Evolutionary conservation across 2,888 invertebrate genomes (phyloP), one percentile per base, ranked within the genome.

Genomic region (Rhagophthalmus giganteus): DNA sequence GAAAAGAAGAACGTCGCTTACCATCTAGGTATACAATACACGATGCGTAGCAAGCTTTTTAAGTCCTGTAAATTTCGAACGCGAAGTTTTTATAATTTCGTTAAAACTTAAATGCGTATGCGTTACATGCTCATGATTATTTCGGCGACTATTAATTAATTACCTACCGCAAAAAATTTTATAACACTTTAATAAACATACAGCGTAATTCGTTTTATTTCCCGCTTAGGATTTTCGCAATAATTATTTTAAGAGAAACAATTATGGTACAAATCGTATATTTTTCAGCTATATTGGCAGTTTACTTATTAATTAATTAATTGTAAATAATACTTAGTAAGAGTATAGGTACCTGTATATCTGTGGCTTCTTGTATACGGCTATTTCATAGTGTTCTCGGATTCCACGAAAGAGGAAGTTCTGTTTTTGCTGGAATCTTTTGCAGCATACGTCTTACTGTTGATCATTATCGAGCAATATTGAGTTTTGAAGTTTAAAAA

Each of bases 331-430:
- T 47, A 47, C 14, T 42, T 50, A 51, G 35, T 45, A 51, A 51
- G 51, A 51, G 45, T 70, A 71, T 73, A 74, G 73, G 72, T 73
- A 73, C 71, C 72, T 74, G 74, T 74, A 71, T 70, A 73, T 71
- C 68, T 71, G 70, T 74, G 70, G 73, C 74, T 74, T 74, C 67
- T 70, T 72, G 72, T 73, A 73, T 73, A 73, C 72, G 70, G 61
- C 61, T 58, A 52, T 33, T 38, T 45, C 52, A 42, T 51, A 51
- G 51, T 14, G 32, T 56, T 58, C 44, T 39, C 44, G 32, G 38
- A 50, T 44, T 46, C 25, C 32, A 42, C 33, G 32, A 41, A 40
- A 38, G n/a, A 30, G 37, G 25, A 37, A 25, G 11, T 37, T 46
- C 28, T 47, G 41, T 15, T 40, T 45, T 49, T 41, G 41, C 41